A percentile compares a stretch with the other conserved stretches of the same genome.
Evolutionary conservation across 2,797 vertebrate genomes (phyloP).

Genomic region (Gorsachius magnificus): DNA sequence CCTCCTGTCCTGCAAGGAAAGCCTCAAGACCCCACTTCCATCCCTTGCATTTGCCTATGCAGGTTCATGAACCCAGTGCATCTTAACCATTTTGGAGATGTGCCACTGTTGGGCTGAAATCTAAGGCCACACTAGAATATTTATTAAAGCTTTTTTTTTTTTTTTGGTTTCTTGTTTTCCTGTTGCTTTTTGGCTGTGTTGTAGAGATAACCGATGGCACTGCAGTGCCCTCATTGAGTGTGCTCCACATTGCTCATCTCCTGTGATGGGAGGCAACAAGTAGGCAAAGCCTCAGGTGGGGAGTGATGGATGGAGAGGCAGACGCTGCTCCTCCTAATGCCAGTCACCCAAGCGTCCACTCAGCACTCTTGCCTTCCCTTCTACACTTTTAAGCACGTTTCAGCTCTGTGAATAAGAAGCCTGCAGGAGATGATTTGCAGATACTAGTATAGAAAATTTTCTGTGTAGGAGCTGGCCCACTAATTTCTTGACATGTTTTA

Average conservation of each 20-base stretch:
- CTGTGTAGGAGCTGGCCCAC: background rate
- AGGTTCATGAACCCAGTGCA: background rate
- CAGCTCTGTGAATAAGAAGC: background rate
- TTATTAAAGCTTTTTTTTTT: background rate
- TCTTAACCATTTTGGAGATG: background rate
- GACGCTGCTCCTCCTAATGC: background rate
- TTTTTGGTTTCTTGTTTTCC: background rate
- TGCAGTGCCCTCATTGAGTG: accelerated
- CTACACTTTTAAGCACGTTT: background rate
- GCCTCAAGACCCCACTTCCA: background rate
- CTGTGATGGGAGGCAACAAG: accelerated
- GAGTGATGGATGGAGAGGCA: background rate
- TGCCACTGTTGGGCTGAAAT: background rate
- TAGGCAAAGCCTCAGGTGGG: background rate
- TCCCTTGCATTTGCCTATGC: background rate
- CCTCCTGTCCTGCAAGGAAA: background rate
- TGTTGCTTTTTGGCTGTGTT: background rate
- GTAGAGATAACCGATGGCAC: accelerated
- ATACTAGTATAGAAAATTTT: background rate
- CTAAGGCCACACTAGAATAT: background rate
- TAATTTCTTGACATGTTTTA: background rate
- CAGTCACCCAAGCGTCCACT: background rate
- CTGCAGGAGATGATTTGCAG: background rate
- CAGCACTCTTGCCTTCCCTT: background rate
- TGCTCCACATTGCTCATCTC: background rate